Evolutionary conservation across 2,888 invertebrate genomes (phyloP).

Genomic region (Hemicrepidius hirtus): DNA sequence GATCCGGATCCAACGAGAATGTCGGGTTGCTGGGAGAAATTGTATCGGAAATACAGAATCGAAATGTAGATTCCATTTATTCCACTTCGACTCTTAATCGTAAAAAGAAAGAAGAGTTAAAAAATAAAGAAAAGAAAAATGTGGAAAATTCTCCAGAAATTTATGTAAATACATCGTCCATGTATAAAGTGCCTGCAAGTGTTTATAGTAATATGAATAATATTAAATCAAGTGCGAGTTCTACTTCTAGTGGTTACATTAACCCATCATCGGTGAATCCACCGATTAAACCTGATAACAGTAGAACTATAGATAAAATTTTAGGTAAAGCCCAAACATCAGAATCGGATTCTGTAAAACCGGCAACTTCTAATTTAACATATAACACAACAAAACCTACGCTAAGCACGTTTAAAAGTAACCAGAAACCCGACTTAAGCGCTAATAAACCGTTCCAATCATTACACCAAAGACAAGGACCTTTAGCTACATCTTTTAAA

Average conservation of each 20-base stretch:
- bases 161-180: constrained; percentile 77
- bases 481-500: constrained; percentile 59
- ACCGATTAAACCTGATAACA: constrained; percentile 69
- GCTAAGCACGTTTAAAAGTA: constrained; percentile 64
- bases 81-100: constrained; percentile 83
- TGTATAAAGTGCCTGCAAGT: constrained; percentile 77
- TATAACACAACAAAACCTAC: constrained; percentile 55
- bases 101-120: constrained; percentile 74
- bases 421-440: constrained; percentile 58
- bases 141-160: constrained; percentile 71
- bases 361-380: constrained; percentile 40
- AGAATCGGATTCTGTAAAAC: constrained; percentile 46
- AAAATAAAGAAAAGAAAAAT: constrained; percentile 63
- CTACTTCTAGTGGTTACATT: constrained; percentile 84
- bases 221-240: constrained; percentile 76
- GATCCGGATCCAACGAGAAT: constrained; percentile 78
- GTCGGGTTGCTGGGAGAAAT: constrained; percentile 90
- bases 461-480: constrained; percentile 60
- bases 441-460: constrained; percentile 17
- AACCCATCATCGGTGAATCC: constrained; percentile 83
- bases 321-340: constrained; percentile 21
- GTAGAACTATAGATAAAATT: background rate
- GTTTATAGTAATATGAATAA: constrained; percentile 79
- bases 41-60: constrained; percentile 89
- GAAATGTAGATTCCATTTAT: constrained; percentile 91